These are phyloP conservation scores for Enoplosus armatus DNA, from an alignment of 2,797 vertebrate species.

Conservation along the genomic window DNA sequence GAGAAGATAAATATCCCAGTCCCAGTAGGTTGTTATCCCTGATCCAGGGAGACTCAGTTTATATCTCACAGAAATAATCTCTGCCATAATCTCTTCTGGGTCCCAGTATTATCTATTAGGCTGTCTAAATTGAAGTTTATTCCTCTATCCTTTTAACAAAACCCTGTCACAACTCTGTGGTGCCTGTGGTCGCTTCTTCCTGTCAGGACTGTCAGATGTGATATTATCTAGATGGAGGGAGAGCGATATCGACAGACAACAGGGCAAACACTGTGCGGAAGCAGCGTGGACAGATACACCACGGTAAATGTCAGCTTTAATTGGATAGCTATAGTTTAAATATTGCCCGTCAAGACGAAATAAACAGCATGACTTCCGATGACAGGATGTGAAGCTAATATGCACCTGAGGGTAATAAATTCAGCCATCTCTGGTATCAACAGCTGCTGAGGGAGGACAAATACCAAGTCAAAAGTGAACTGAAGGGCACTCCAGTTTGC, in stretches of 20 bases:
- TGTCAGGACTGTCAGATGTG: conserved; percentile 57
- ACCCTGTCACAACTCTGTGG: conserved; percentile 47
- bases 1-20: conserved; percentile 30
- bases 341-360: conserved; percentile 62
- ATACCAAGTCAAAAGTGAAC: conserved; percentile 48
- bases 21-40: conserved; percentile 11
- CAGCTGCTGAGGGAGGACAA: conserved; percentile 61
- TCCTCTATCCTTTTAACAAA: conserved; percentile 50
- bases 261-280: conserved; percentile 51
- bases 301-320: conserved; percentile 78
- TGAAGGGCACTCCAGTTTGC: conserved; percentile 47
- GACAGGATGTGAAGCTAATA: conserved; percentile 63
- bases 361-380: conserved; percentile 56
- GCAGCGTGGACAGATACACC: conserved; percentile 47
- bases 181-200: conserved; percentile 41
- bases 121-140: conserved; percentile 57
- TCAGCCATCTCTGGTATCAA: conserved; percentile 51
- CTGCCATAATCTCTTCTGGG: conserved; percentile 53
- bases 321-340: conserved; percentile 67
- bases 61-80: conserved; percentile 48
- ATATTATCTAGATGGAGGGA: conserved; percentile 48
- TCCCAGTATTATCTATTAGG: conserved; percentile 48
- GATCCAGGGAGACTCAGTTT: conserved; percentile 41
- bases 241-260: conserved; percentile 54
- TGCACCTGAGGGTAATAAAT: conserved; percentile 51